These are phyloP conservation scores for Podarcis raffonei DNA, from an alignment of 2,113 vertebrate species.

Conservation along the genomic window DNA sequence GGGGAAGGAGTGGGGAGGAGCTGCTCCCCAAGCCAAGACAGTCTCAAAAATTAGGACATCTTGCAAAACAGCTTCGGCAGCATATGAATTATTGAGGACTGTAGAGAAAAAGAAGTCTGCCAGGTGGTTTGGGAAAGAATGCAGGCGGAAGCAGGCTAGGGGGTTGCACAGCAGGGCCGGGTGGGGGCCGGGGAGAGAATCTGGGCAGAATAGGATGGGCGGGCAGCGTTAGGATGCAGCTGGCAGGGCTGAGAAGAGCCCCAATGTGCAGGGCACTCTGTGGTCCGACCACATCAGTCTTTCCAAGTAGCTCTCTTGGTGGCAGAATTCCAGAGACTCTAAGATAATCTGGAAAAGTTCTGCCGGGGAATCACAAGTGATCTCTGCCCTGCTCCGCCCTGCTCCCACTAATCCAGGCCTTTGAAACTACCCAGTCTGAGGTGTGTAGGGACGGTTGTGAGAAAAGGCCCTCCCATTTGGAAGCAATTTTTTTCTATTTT, in stretches of 20 bases:
- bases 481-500: not conserved
- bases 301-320: no score
- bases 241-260: not conserved
- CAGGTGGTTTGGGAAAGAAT: slow-evolving; percentile 14
- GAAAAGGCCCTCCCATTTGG: not conserved
- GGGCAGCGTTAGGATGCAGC: not conserved
- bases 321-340: no score
- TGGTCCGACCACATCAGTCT: no score
- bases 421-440: not conserved
- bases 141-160: not conserved
- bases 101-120: not conserved
- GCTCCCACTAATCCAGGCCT: no score
- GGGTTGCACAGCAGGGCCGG: not conserved
- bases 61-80: slow-evolving; percentile 28
- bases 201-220: not conserved
- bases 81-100: slow-evolving; percentile 32
- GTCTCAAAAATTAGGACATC: slow-evolving; percentile 29
- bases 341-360: no score
- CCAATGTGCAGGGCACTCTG: no score
- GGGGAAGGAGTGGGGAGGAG: not conserved
- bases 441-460: not conserved
- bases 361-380: no score
- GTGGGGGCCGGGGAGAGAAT: not conserved
- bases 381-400: no score
- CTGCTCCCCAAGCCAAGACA: not conserved